Evolutionary conservation across 2,113 vertebrate species (phyloP), one percentile per base, ranked within the genome.

Genomic region (Stigmatopora nigra): DNA sequence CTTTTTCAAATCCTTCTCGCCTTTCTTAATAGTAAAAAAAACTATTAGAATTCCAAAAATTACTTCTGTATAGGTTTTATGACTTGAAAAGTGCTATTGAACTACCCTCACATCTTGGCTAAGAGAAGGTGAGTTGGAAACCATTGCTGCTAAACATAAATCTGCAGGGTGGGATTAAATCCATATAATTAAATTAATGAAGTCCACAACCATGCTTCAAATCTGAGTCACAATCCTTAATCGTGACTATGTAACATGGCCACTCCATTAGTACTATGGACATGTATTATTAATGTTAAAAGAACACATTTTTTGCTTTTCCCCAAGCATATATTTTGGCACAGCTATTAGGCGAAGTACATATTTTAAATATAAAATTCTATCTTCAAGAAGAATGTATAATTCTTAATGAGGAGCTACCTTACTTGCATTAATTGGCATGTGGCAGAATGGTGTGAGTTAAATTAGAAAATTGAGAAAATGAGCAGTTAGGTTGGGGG

Each of bases 41-140:
- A 75, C 59, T 72, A 47, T 69, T 56, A 59, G 67, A 75, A 82
- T 48, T 58, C 62, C 61, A 71, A 82, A 82, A 81, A 88, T 85
- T 46, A 80, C 63, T 73, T 67, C 22, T 63, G 45, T 78, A 70
- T 76, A 61, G 52, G 75, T 72, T 88, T 89, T 82, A 83, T 63
- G 73, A 82, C 76, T 80, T 82, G 74, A 81, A 81, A 89, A 86
- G 72, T 86, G 78, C 76, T 76, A 81, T 81, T 87, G 80, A 81
- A 75, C 82, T 72, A 67, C 65, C 55, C 7, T 65, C 66, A 70
- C 5, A 73, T 70, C 19, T 73, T 82, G 80, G 82, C 81, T 69
- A 19, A 20, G 25, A 67, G 52, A 57, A 56, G 41, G 45, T 16
- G 31, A 64, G 35, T 61, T 59, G 10, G 65, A 70, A 67, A 63